These are phyloP conservation scores for Catocala fraxini DNA, from an alignment of 2,888 invertebrate species.

Conservation along the genomic window DNA sequence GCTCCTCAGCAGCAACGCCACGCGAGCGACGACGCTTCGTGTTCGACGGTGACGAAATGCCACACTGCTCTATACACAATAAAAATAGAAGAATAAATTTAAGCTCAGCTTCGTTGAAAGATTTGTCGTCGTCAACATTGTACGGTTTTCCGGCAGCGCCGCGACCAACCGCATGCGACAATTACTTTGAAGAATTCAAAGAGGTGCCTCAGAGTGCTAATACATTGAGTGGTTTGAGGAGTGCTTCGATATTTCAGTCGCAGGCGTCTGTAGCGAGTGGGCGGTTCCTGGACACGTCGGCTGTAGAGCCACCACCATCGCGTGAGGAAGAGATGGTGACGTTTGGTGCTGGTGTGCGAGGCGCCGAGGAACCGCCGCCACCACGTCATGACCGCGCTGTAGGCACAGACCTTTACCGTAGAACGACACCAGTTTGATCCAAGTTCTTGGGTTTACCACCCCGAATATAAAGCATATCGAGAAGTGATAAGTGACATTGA, in stretches of 20 bases:
- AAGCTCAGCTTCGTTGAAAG: conserved; percentile 88
- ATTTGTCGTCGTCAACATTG: conserved; percentile 85
- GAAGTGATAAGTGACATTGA: conserved; percentile 80
- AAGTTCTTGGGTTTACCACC: conserved; percentile 60
- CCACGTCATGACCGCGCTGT: conserved; percentile 80
- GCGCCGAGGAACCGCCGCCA: conserved; percentile 63
- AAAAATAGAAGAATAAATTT: conserved; percentile 81
- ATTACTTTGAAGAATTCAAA: conserved; percentile 86
- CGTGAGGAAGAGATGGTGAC: conserved; percentile 91
- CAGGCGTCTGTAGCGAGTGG: conserved; percentile 90
- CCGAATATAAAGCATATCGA: conserved; percentile 82
- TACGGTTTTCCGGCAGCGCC: conserved; percentile 90
- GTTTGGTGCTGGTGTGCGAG: conserved; percentile 89
- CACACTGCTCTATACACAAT: conserved; percentile 87
- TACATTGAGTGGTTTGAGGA: conserved; percentile 79
- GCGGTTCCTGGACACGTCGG: conserved; percentile 90
- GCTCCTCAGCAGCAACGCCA: conserved; percentile 82
- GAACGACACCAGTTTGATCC: conserved; percentile 88
- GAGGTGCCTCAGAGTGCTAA: conserved; percentile 86
- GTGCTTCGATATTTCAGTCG: conserved; percentile 84
- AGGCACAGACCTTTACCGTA: conserved; percentile 85
- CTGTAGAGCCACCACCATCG: conserved; percentile 89
- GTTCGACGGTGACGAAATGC: conserved; percentile 88
- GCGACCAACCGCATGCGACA: conserved; percentile 88
- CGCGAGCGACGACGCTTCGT: conserved; percentile 89